These are phyloP conservation scores for Pachyuromys duprasi DNA, from an alignment of 2,797 vertebrate species.

Conservation along the genomic window DNA sequence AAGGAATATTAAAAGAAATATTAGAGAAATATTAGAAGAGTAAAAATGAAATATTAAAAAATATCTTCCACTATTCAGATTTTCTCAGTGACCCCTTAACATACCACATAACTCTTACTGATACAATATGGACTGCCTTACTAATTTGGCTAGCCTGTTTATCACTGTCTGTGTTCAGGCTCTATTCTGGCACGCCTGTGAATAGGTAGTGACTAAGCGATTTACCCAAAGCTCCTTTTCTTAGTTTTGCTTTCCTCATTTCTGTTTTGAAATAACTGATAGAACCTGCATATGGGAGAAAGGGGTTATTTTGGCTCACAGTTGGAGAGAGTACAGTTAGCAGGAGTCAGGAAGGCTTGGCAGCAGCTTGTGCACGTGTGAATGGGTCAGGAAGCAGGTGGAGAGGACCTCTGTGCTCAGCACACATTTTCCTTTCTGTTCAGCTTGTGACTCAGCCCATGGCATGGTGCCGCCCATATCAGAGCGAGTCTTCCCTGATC, in stretches of 20 bases:
- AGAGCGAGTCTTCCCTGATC: not conserved
- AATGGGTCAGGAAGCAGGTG: not conserved
- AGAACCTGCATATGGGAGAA: not conserved
- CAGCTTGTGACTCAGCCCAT: not conserved
- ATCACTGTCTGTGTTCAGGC: not conserved
- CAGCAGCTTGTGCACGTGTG: not conserved
- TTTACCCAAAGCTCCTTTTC: not conserved
- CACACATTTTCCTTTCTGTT: not conserved
- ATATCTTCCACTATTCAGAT: not conserved
- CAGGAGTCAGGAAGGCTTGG: fast-evolving
- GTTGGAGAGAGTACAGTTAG: not conserved
- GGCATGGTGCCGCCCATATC: not conserved
- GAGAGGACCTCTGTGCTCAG: not conserved
- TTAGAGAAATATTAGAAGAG: conserved; percentile 13
- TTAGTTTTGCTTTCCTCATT: not conserved
- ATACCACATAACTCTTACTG: not conserved
- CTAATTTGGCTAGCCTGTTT: not conserved
- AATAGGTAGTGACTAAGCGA: not conserved
- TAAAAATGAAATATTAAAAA: not conserved
- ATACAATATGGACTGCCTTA: not conserved
- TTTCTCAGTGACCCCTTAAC: not conserved
- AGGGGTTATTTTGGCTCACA: not conserved
- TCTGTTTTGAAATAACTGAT: not conserved
- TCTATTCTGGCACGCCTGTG: not conserved
- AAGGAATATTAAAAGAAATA: not conserved